A percentile compares a stretch with the other conserved stretches of the same genome.
Conservation (phyloP, 2,888 invertebrate genomes). For the Amphipoea oculea region DNA sequence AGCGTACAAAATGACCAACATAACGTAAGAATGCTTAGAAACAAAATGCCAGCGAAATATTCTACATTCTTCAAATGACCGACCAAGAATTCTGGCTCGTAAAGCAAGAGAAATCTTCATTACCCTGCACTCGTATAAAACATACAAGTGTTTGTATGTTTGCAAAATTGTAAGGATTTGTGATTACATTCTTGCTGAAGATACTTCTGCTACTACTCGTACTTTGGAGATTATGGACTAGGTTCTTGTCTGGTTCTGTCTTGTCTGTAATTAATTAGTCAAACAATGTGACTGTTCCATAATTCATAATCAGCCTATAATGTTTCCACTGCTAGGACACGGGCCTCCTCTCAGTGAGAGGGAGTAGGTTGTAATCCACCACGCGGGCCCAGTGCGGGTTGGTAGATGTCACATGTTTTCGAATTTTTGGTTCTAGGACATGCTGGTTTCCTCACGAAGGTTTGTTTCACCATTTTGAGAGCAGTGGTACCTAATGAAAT, state of each 20-base stretch:
- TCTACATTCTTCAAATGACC: slow-evolving; percentile 48
- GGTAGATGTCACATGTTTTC: no score
- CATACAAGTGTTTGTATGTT: slow-evolving; percentile 50
- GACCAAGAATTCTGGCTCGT: slow-evolving; percentile 41
- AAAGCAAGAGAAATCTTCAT: slow-evolving; percentile 63
- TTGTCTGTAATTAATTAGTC: neutral
- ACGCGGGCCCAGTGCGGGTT: no score
- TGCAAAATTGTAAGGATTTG: slow-evolving; percentile 19
- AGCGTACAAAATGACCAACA: slow-evolving; percentile 1
- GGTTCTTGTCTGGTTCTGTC: neutral
- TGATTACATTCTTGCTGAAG: slow-evolving; percentile 18
- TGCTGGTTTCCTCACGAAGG: no score
- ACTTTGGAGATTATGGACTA: neutral
- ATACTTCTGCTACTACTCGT: neutral
- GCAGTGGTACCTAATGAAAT: no score
- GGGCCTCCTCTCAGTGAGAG: no score
- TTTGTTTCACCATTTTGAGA: no score
- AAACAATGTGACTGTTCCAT: neutral
- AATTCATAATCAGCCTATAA: no score
- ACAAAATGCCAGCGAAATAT: slow-evolving; percentile 31
- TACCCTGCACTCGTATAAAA: slow-evolving; percentile 71
- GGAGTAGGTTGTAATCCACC: no score
- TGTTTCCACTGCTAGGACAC: no score
- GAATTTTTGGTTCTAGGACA: no score
- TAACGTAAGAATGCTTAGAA: slow-evolving; percentile 4